Evolutionary conservation across 2,113 vertebrate species (phyloP).

Genomic region (Jacana jacana): DNA sequence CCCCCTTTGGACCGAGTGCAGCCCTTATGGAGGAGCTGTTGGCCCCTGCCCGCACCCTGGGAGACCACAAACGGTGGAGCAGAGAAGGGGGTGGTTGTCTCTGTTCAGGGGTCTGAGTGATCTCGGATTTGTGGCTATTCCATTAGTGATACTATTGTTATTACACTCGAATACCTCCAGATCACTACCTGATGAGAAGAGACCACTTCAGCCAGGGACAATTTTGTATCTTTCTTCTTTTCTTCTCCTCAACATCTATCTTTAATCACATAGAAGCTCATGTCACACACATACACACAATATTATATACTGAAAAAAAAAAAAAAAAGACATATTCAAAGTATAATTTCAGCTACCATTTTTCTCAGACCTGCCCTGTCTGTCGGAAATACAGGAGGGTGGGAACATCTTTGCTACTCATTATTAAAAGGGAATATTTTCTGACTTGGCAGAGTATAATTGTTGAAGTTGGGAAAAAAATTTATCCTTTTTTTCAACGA

Average conservation of each 20-base stretch:
- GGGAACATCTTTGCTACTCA: not conserved
- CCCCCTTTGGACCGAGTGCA: not conserved
- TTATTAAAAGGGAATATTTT: not conserved
- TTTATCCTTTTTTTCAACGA: not conserved
- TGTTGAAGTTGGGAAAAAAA: not conserved
- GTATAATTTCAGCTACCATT: not conserved
- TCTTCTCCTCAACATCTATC: not conserved
- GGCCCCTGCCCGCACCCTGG: not conserved
- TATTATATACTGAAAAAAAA: not conserved
- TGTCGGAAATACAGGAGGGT: not conserved
- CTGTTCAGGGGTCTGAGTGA: not conserved
- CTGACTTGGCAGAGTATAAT: not conserved
- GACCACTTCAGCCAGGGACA: not conserved
- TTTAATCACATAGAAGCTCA: not conserved
- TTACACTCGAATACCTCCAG: accelerated
- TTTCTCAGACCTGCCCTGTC: not conserved
- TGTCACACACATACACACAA: not conserved
- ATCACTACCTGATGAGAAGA: not conserved
- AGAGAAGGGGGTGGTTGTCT: not conserved
- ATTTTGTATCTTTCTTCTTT: not conserved
- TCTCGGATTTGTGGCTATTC: not conserved
- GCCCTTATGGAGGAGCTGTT: not conserved
- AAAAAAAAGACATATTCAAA: not conserved
- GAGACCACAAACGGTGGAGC: not conserved
- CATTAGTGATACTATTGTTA: not conserved